Conservation (phyloP, 2,113 vertebrate genomes). For the Myotis lucifugus region DNA sequence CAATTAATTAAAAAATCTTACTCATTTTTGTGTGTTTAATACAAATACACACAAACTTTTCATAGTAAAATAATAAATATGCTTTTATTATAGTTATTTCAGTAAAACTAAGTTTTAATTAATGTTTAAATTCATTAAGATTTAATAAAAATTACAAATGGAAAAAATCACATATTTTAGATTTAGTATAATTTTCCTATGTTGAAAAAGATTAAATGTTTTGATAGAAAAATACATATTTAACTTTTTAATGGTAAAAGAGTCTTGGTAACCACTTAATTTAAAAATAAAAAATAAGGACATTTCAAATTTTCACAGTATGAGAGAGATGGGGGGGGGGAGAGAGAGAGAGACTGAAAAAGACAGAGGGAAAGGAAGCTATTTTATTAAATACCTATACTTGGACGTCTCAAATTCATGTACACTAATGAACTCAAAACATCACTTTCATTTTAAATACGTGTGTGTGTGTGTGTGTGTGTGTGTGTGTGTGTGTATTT, state of each 20-base stretch:
- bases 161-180: not conserved
- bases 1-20: conserved; percentile 61
- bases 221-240: not conserved
- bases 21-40: not conserved
- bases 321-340: not conserved
- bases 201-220: not conserved
- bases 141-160: not conserved
- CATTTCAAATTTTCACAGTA: conserved; percentile 47
- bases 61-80: conserved; percentile 36
- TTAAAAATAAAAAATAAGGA: not conserved
- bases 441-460: not conserved
- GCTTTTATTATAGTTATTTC: not conserved
- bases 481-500: not conserved
- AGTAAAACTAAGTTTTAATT: conserved; percentile 1
- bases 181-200: not conserved
- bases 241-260: not conserved
- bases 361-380: not conserved
- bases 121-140: not conserved
- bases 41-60: conserved; percentile 63
- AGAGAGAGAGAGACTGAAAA: not conserved
- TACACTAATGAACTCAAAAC: not conserved
- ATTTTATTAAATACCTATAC: conserved; percentile 4
- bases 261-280: not conserved
- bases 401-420: not conserved
- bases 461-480: too few species aligned